Percentiles rank a stretch among this genome's conserved stretches.
Conservation (phyloP, 2,888 invertebrate genomes). For the Cheilosia urbana region DNA sequence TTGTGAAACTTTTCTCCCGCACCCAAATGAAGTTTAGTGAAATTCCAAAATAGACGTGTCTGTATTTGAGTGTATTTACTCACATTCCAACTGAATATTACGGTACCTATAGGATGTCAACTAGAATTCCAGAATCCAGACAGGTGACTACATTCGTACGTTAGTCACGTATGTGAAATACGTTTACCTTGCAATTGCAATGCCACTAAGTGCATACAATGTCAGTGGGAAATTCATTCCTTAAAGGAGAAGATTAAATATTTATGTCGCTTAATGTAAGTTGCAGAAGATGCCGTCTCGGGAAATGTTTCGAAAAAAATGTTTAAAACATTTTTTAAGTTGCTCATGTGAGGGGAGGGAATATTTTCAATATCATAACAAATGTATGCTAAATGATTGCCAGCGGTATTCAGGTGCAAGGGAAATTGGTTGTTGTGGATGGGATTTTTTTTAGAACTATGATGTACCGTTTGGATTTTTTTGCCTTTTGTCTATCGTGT, state of each 20-base stretch:
- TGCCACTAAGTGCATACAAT: conserved; percentile 45
- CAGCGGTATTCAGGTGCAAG: too few relatives aligned
- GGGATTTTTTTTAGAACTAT: too few relatives aligned
- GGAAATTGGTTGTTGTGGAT: too few relatives aligned
- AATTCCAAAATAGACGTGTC: neutral
- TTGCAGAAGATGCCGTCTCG: neutral
- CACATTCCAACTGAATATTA: conserved; percentile 48
- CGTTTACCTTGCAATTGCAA: conserved; percentile 26
- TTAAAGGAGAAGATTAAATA: conserved; percentile 32
- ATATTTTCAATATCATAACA: too few relatives aligned
- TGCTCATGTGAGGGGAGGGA: too few relatives aligned
- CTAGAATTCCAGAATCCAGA: conserved; percentile 33
- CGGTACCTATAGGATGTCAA: conserved; percentile 42
- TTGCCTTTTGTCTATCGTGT: too few relatives aligned
- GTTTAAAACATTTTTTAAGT: neutral
- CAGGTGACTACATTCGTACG: conserved; percentile 56
- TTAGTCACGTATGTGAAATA: conserved; percentile 51
- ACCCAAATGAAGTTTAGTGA: conserved; percentile 31
- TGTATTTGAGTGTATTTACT: conserved; percentile 18
- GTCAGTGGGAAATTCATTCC: conserved; percentile 2
- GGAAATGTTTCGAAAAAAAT: neutral
- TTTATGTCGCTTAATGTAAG: neutral
- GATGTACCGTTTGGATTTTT: too few relatives aligned
- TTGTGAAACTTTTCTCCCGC: conserved; percentile 31
- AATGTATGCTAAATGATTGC: too few relatives aligned